A percentile compares a stretch with the other conserved stretches of the same genome.
These are phyloP conservation scores for Cotesia vestalis DNA, from an alignment of 1,140 invertebrate species.

Conservation along the genomic window DNA sequence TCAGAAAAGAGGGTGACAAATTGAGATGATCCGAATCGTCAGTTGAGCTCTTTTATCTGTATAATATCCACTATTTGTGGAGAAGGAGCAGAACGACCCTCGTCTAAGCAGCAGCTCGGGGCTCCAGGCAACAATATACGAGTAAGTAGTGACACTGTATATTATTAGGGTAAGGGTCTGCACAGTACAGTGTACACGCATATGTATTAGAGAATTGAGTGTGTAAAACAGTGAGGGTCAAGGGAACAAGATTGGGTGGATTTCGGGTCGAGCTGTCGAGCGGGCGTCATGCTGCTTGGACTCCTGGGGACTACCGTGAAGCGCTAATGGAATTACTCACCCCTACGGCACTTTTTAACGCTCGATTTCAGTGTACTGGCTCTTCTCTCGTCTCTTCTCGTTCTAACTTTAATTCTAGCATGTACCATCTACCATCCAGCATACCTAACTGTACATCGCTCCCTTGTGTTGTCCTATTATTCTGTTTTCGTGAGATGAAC, in stretches of 20 bases:
- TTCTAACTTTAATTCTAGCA: background rate
- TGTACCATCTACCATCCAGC: too few relatives aligned
- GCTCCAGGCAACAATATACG: background rate
- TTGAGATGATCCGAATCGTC: constrained; percentile 40
- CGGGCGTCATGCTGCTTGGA: constrained; percentile 23
- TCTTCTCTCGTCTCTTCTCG: constrained; percentile 33
- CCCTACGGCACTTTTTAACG: constrained; percentile 61
- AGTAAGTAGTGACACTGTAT: constrained; percentile 24
- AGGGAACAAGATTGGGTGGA: too few relatives aligned
- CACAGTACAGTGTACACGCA: constrained; percentile 3
- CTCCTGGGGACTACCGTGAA: constrained; percentile 31
- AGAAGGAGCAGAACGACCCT: background rate
- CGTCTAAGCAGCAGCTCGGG: background rate
- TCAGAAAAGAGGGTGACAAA: constrained; percentile 36
- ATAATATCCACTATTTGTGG: too few relatives aligned
- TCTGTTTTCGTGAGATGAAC: background rate
- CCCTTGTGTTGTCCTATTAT: background rate
- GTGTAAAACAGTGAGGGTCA: too few relatives aligned
- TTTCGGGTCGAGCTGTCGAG: too few relatives aligned
- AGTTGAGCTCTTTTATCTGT: background rate
- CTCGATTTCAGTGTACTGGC: constrained; percentile 54
- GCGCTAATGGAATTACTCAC: constrained; percentile 62
- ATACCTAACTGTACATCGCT: background rate
- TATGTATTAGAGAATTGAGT: too few relatives aligned
- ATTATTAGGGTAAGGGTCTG: constrained; percentile 9